phyloP scores from a whole-genome alignment of 1,140 invertebrate species.

The Zaprionus taronus region DNA sequence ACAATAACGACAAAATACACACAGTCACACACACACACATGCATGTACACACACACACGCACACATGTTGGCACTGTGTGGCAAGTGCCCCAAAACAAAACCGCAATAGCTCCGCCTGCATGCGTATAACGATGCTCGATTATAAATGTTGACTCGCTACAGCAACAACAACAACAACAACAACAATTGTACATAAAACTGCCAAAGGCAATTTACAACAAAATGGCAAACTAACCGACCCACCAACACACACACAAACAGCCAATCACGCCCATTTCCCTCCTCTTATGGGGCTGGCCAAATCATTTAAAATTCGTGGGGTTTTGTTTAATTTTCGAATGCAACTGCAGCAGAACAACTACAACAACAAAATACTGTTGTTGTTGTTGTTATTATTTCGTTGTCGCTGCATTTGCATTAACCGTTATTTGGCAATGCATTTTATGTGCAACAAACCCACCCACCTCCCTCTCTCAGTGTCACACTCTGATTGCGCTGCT shows the following conservation, averaged over 20 bases:
- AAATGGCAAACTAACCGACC: conserved; percentile 60
- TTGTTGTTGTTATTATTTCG: conserved; percentile 6
- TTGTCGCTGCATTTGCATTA: conserved; percentile 62
- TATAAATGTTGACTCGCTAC: conserved; percentile 34
- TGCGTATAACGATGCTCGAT: conserved; percentile 42
- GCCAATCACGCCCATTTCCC: conserved; percentile 1
- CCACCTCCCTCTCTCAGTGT: too few species aligned
- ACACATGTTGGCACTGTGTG: conserved; percentile 28
- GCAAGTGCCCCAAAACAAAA: conserved; percentile 26
- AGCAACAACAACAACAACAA: conserved; percentile 14
- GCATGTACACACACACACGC: too few species aligned
- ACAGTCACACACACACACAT: not conserved
- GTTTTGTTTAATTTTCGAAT: conserved; percentile 61
- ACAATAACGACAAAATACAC: conserved; percentile 17
- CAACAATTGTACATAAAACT: conserved; percentile 24
- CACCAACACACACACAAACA: not conserved
- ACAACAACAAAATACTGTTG: conserved; percentile 10
- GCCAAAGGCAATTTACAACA: conserved; percentile 66
- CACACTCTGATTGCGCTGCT: too few species aligned
- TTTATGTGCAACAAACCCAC: conserved; percentile 34
- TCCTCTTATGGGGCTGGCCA: not conserved
- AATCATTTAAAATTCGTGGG: conserved; percentile 69
- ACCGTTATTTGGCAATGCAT: conserved; percentile 68
- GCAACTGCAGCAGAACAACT: conserved; percentile 32
- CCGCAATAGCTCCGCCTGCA: conserved; percentile 36